These are phyloP conservation scores for Ophioninae sp. DNA, from an alignment of 2,888 invertebrate species.

Conservation along the genomic window DNA sequence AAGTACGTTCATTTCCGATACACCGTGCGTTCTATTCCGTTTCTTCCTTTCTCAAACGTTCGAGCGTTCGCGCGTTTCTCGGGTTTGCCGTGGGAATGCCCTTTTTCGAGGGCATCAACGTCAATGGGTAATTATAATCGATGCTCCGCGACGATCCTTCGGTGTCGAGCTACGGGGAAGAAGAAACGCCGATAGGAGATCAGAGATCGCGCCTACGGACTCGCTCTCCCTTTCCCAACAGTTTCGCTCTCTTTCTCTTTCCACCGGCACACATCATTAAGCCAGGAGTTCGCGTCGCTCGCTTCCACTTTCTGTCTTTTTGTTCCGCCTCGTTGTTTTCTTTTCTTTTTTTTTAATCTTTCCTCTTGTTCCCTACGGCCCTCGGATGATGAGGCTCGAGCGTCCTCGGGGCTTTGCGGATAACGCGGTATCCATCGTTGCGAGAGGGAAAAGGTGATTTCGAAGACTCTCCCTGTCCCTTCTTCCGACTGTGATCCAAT, in stretches of 20 bases:
- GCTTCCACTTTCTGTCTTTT: conserved; percentile 56
- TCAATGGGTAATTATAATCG: conserved; percentile 9
- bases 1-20: neutral
- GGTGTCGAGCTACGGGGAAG: conserved; percentile 30
- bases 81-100: neutral
- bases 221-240: conserved; percentile 23
- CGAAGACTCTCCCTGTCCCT: neutral
- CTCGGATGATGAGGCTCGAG: conserved; percentile 54
- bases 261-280: conserved; percentile 78
- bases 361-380: conserved; percentile 44
- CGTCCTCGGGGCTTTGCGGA: conserved; percentile 61
- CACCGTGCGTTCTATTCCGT: neutral
- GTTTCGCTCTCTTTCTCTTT: conserved; percentile 63
- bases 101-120: neutral
- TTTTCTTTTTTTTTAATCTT: conserved; percentile 47
- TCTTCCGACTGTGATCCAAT: conserved; percentile 59
- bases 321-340: conserved; percentile 43
- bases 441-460: conserved; percentile 45
- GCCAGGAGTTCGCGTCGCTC: conserved; percentile 76
- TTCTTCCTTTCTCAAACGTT: neutral
- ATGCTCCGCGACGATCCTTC: conserved; percentile 24
- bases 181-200: conserved; percentile 53
- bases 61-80: neutral
- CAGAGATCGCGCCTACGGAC: conserved; percentile 45
- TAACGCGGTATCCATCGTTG: conserved; percentile 62